Evolutionary conservation across 2,113 vertebrate genomes (phyloP), one percentile per base, ranked within the genome.

Genomic region (Ovis canadensis): DNA sequence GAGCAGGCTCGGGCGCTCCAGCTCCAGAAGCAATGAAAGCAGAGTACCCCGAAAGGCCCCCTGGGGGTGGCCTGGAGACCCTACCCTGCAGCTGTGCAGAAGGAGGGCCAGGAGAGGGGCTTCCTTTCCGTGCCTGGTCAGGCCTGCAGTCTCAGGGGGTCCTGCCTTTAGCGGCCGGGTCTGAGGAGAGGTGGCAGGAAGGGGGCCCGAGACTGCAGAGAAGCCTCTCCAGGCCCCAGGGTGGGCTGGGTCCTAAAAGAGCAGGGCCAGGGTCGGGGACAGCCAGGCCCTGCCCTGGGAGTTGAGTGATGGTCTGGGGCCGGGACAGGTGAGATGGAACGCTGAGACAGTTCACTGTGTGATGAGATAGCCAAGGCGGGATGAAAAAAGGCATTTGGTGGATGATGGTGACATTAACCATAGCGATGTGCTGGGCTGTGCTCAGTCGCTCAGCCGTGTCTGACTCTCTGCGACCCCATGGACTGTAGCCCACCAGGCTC

Each of bases 351-450:
- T 43, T 88, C 67, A 50, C 11, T 6, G 3, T 71, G 62, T 82
- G 81, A 84, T 29, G 55, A 57, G 60, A n/a, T 3, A 71, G 71
- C 55, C 60, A 17, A 60, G 48, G 2, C 3, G 48, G 27, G 17
- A 59, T 87, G 81, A 55, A 1, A 23, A 87, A 71, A 45, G 36
- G 19, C 31, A 33, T 6, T 14, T 57, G 90, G 54, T 16, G 4
- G 62, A 36, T 8, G 57, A 80, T 11, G 31, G 17, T 64, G 36
- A n/a, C 36, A n/a, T 55, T 80, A 48, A 59, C 7, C 43, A 64
- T 0, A 48, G 27, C 3, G 48, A 40, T 2, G n/a, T 0, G 19
- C 64, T 71, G n/a, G 21, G n/a, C 67, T 40, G n/a, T 6, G n/a
- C n/a, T 71, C 0, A 5, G 64, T 12, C 1, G 1, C 67, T 71